phyloP scores from a whole-genome alignment of 2,797 vertebrate genomes.

The Otus scops region DNA sequence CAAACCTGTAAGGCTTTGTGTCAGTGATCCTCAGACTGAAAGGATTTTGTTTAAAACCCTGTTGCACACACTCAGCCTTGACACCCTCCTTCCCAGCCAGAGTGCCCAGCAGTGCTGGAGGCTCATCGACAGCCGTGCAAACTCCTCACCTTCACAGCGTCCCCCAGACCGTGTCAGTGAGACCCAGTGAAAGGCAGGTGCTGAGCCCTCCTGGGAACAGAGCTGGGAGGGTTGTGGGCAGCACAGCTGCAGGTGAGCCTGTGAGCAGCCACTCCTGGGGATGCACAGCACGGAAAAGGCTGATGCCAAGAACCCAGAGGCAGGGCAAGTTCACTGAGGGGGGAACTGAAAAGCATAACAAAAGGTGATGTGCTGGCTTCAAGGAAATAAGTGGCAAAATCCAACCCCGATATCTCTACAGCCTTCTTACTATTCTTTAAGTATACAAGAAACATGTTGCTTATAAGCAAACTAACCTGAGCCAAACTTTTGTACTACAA shows the following conservation, averaged over 20 bases:
- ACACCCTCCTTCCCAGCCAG: background rate
- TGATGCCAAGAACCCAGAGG: background rate
- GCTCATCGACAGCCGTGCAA: background rate
- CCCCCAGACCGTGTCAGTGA: background rate
- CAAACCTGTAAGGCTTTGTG: background rate
- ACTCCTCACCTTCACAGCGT: accelerated
- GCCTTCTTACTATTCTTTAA: background rate
- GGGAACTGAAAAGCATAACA: background rate
- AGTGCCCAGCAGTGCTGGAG: accelerated
- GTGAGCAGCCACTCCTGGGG: accelerated
- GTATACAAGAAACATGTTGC: background rate
- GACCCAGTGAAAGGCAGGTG: accelerated
- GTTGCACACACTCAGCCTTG: background rate
- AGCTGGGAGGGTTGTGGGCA: background rate
- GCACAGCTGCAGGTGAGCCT: background rate
- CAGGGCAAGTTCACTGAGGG: background rate
- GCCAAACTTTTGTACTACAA: background rate
- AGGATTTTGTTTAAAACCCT: background rate
- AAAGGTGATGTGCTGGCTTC: background rate
- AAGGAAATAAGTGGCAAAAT: background rate
- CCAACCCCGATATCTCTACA: accelerated
- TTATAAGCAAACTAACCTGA: background rate
- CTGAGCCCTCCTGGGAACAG: accelerated
- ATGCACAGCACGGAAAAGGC: accelerated
- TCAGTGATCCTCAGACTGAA: background rate